Percentiles rank a stretch among this genome's conserved stretches.
phyloP scores from a whole-genome alignment of 2,113 vertebrate genomes.

The Pseudolaguvia tuberculata region DNA sequence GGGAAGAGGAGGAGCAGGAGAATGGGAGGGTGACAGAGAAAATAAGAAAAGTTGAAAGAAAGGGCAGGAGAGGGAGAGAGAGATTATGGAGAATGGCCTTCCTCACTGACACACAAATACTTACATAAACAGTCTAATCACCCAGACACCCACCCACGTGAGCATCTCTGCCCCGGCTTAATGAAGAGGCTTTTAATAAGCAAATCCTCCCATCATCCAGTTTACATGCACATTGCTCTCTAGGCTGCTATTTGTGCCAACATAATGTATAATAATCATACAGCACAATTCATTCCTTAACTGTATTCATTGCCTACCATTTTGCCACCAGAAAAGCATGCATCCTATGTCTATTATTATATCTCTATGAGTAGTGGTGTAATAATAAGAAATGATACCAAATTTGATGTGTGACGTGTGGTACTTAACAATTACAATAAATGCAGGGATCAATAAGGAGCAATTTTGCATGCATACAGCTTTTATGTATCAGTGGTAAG shows the following conservation, averaged over 20 bases:
- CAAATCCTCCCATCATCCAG: conserved; percentile 56
- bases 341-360: neutral
- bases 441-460: neutral
- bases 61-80: conserved; percentile 22
- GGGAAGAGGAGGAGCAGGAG: neutral
- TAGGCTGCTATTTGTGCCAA: conserved; percentile 59
- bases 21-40: conserved; percentile 25
- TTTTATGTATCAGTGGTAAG: neutral
- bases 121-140: conserved; percentile 7
- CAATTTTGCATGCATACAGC: neutral
- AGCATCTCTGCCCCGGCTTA: conserved; percentile 56
- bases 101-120: conserved; percentile 47
- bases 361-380: neutral
- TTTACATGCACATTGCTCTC: conserved; percentile 60
- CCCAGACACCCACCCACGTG: conserved; percentile 45
- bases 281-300: conserved; percentile 27
- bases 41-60: conserved; percentile 22
- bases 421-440: neutral
- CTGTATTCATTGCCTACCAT: neutral
- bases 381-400: neutral
- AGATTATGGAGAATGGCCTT: conserved; percentile 41
- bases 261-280: conserved; percentile 58
- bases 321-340: neutral
- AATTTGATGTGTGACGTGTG: neutral
- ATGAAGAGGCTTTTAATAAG: conserved; percentile 69